Evolutionary conservation across 23 tunicate species (phyloP), one percentile per base, ranked within the genome.

Genomic region (Clavelina lepadiformis): DNA sequence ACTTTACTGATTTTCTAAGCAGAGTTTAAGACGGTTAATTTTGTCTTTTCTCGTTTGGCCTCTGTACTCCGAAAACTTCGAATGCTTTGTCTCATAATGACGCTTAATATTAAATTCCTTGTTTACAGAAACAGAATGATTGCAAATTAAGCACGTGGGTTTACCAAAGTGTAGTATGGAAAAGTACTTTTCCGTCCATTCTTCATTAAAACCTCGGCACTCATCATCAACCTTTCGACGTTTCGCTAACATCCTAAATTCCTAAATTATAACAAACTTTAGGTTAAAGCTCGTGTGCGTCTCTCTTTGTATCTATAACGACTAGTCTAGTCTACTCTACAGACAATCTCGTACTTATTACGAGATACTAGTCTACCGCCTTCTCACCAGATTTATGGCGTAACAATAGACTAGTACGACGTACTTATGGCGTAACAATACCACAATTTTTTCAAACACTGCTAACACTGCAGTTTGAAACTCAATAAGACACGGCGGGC

Each of bases 41-140:
- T 70, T 79, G 69, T 79, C 85, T 41, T 58, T 41, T 59, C 85
- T 57, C 24, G 78, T 45, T 58, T 72, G 70, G 46, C 85, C 70
- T 35, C 65, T 18, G 19, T 75, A 75, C 44, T 67, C 49, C 31
- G 51, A 28, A 49, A 46, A 69, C 15, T 68, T 45, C 23, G 75
- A 50, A 53, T 70, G 76, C 56, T 70, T 55, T 70, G 76, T 41
- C 55, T 70, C 76, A 70, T 55, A 70, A 70, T 70, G 76, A 70
- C 65, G 65, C 56, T 70, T 54, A 30, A 70, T 70, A 55, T 55
- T 70, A 30, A 26, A 60, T 26, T 60, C 66, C 66, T 60, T 60
- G 66, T 44, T 15, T 27, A 60, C 66, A 15, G 66, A 63, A 70
- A 70, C 56, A 22, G 33, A 41, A 28, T 56, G 34, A 41, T 55